Evolutionary conservation across 2,888 invertebrate genomes (phyloP), one percentile per base, ranked within the genome.

Genomic region (Panopea generosa): DNA sequence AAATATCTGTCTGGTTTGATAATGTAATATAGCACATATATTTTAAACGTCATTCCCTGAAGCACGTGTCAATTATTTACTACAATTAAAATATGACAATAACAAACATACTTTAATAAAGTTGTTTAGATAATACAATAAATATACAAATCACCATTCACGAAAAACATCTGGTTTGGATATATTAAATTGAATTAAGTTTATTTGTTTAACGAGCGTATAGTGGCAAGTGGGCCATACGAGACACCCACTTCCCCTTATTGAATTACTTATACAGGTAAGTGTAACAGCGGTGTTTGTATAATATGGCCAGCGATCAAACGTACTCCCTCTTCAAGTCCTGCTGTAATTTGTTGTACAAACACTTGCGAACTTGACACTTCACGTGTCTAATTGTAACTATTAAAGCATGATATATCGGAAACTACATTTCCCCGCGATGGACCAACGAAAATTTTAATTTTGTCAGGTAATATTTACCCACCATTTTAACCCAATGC

Each of bases 351-450:
- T 72, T 65, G 22, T 59, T 55, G 40, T 16, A 33, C 69, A 77
- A 77, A 77, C 72, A 77, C 72, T 77, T 47, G 22, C n/a, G 69
- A 26, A 18, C 33, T 53, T 77, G 77, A 72, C 77, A 77, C 69
- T 66, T 50, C 22, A 33, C 57, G 57, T 67, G 55, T 16, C 16
- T 7, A 40, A 40, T 16, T 11, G 9, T 11, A 16, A 16, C 16
- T 40, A 7, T 11, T 7, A 7, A 16, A 40, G 16, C 7, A 40
- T 40, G 40, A 40, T 40, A 40, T 40, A 40, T 40, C 40, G 16
- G 16, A 16, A 40, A n/a, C n/a, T n/a, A n/a, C n/a, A n/a, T n/a
- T n/a, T n/a, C n/a, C n/a, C n/a, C n/a, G n/a, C n/a, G n/a, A n/a
- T n/a, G n/a, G n/a, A n/a, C n/a, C n/a, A n/a, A n/a, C n/a, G n/a